Base-by-base conservation (phyloP, 2,797 vertebrate species). In the Enteromius thamalakanensis region DNA sequence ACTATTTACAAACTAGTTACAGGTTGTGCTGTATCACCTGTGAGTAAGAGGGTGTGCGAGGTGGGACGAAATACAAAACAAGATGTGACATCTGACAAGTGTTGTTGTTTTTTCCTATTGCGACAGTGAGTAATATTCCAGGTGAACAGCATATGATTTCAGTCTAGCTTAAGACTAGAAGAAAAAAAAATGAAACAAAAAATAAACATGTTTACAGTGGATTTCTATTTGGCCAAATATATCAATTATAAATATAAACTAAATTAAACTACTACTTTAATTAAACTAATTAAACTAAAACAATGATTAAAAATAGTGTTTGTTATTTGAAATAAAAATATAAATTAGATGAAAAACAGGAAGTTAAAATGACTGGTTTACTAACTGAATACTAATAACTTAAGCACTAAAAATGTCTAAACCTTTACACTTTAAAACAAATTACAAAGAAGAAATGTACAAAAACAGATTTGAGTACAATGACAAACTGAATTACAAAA, bases 11-110 rank as follows among this genome's bases (percentile, higher is more conserved):
- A 80, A 60, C 7, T 7, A 26, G 51, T 58, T 32, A 58, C 26
- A 19, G 53, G 19, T 71, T 71, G 53, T 71, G 19, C 4, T 47
- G 26, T 17, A 32, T 77, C 65, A 74, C 17, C 15, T 45, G 74
- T 51, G 76, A 83, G 55, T 82, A 81, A 69, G 37, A 32, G 70
- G 40, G 70, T 8, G 80, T 76, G 60, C 23, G 19, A 62, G 23
- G 69, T 34, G n/a, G 6, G 51, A 58, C 7, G 11, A 64, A 17
- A 29, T 70, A 70, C 12, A 67, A 49, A 64, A 64, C 14, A 64
- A 64, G 29, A 64, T 8, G 14, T 32, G 29, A 64, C 62, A 19
- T 32, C 23, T 64, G 29, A 6, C 58, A 2, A 47, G 45, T 47
- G 4, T 19, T 3, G 37, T 37, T 40, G 0, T 17, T 60, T 7